Percentiles rank a stretch among this genome's conserved stretches.
phyloP scores from a whole-genome alignment of 2,113 vertebrate genomes.

The Cairina moschata region DNA sequence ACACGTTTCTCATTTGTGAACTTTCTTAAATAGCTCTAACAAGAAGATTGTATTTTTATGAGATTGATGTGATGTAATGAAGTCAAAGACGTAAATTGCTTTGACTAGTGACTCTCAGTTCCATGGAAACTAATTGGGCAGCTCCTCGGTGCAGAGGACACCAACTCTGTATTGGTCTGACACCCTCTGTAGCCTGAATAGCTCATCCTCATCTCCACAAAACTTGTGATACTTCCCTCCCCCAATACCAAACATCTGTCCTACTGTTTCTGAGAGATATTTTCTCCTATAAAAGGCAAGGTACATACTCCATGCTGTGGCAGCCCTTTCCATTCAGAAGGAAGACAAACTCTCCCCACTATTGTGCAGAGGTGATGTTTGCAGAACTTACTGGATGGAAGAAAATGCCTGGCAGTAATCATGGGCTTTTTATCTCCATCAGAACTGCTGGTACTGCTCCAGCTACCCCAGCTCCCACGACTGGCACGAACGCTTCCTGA shows the following conservation, averaged over 20 bases:
- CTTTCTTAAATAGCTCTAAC: neutral
- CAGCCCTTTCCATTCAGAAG: neutral
- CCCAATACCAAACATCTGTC: neutral
- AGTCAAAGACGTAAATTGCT: neutral
- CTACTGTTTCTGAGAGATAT: neutral
- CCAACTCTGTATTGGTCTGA: neutral
- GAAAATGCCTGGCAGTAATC: slow-evolving; percentile 74
- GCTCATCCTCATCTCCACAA: neutral
- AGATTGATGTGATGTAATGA: neutral
- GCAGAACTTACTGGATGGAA: slow-evolving; percentile 82
- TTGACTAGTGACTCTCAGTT: neutral
- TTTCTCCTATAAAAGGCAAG: neutral
- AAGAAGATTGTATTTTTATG: neutral
- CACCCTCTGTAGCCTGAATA: neutral
- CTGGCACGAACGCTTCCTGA: slow-evolving; percentile 92
- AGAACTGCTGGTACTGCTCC: slow-evolving; percentile 95
- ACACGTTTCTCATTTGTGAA: neutral
- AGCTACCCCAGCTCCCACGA: slow-evolving; percentile 97
- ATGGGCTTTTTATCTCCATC: slow-evolving; percentile 89
- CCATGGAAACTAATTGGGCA: neutral
- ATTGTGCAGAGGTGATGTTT: neutral
- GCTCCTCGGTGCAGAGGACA: neutral
- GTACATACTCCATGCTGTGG: rapidly evolving
- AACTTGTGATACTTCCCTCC: neutral
- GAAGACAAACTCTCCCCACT: neutral